phyloP scores from a whole-genome alignment of 2,888 invertebrate species.

The Heteropelma amictum region DNA sequence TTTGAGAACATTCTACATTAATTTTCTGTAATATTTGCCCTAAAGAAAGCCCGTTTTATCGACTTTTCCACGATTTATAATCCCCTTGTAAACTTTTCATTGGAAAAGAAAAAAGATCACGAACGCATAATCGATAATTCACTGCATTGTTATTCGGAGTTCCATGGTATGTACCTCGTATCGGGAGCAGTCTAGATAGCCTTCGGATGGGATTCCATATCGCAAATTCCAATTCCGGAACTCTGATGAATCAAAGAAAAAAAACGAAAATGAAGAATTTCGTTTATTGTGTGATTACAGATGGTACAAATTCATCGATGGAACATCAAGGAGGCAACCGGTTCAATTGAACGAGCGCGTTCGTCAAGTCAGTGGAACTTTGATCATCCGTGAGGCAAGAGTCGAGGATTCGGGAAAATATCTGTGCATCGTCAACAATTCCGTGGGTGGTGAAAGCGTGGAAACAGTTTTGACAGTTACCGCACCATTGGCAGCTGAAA shows the following conservation, averaged over 20 bases:
- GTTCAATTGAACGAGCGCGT: slow-evolving; percentile 93
- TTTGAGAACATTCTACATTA: too few relatives aligned
- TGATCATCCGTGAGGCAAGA: slow-evolving; percentile 94
- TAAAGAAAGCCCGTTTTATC: too few relatives aligned
- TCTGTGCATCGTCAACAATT: slow-evolving; percentile 95
- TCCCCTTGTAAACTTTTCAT: too few relatives aligned
- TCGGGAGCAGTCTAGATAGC: slow-evolving; percentile 36
- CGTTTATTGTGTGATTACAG: slow-evolving; percentile 82
- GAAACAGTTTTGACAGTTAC: slow-evolving; percentile 95
- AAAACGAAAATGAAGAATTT: not conserved
- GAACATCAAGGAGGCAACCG: slow-evolving; percentile 91
- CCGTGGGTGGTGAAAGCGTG: slow-evolving; percentile 95
- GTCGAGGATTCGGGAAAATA: slow-evolving; percentile 97
- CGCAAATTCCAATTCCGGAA: not conserved
- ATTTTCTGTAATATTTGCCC: too few relatives aligned
- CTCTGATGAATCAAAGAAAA: not conserved
- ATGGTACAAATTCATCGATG: slow-evolving; percentile 96
- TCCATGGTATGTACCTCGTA: slow-evolving; percentile 46
- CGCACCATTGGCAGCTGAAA: slow-evolving; percentile 91
- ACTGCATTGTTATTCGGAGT: slow-evolving; percentile 47
- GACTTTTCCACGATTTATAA: too few relatives aligned
- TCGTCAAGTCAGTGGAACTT: slow-evolving; percentile 94
- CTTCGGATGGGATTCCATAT: not conserved
- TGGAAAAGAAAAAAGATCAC: too few relatives aligned
- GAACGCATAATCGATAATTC: slow-evolving; percentile 54